Percentiles rank a stretch among this genome's conserved stretches.
Evolutionary conservation across 2,888 invertebrate genomes (phyloP).

Genomic region (Noctua fimbriata): DNA sequence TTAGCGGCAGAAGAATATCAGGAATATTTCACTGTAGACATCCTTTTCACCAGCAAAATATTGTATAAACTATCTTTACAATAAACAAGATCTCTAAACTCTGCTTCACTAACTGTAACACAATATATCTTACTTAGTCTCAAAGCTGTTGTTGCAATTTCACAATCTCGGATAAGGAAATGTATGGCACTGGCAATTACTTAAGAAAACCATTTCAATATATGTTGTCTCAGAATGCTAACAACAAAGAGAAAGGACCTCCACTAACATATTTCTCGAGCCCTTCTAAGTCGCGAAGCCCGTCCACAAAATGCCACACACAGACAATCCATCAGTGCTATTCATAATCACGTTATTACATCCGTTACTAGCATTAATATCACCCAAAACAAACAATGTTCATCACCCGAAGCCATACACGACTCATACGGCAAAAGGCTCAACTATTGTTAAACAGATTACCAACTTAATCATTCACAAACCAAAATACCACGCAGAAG

Average conservation of each 20-base stretch:
- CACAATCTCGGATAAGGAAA: constrained; percentile 56
- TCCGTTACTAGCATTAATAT: constrained; percentile 78
- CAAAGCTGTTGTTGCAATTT: constrained; percentile 45
- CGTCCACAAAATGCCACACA: constrained; percentile 77
- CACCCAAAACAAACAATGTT: constrained; percentile 86
- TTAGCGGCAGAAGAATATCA: background rate
- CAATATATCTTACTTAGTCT: constrained; percentile 38
- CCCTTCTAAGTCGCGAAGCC: constrained; percentile 57
- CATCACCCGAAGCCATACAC: constrained; percentile 87
- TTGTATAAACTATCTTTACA: background rate
- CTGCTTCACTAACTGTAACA: constrained; percentile 16
- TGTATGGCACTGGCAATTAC: constrained; percentile 54
- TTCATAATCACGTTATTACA: constrained; percentile 76
- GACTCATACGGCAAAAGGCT: constrained; percentile 78
- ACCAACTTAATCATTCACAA: constrained; percentile 72
- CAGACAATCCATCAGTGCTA: constrained; percentile 76
- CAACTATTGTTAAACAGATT: constrained; percentile 84
- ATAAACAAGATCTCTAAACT: constrained; percentile 11
- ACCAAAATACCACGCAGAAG: constrained; percentile 53
- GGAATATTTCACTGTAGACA: background rate
- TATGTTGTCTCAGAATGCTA: constrained; percentile 40
- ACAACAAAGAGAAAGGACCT: constrained; percentile 56
- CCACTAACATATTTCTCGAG: constrained; percentile 48
- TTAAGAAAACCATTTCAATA: constrained; percentile 52
- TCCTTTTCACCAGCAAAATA: background rate